Evolutionary conservation across 2,797 vertebrate species (phyloP).

Genomic region (Bucorvus abyssinicus): DNA sequence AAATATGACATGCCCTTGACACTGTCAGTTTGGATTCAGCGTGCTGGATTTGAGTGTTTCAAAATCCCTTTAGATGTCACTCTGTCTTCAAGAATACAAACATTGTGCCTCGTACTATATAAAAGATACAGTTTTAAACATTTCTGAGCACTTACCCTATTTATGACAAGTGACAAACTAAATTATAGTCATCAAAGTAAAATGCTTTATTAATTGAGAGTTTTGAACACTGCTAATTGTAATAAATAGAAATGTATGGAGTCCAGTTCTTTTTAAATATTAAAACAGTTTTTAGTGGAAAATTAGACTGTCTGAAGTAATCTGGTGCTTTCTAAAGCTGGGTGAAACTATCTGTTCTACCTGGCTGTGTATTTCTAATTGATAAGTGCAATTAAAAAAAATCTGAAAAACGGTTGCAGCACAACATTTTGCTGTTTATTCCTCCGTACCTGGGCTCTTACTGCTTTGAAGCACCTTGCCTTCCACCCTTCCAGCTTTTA

Average conservation of each 20-base stretch:
- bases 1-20: conserved; percentile 90
- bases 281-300: neutral
- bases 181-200: conserved; percentile 51
- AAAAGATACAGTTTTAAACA: conserved; percentile 17
- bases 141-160: conserved; percentile 1
- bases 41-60: conserved; percentile 72
- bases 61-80: conserved; percentile 98
- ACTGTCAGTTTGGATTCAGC: conserved; percentile 79
- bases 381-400: neutral
- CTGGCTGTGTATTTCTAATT: neutral
- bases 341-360: neutral
- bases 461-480: neutral
- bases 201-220: conserved; percentile 57
- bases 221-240: conserved; percentile 45
- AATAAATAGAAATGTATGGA: conserved; percentile 34
- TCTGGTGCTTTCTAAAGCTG: neutral
- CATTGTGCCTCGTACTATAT: neutral
- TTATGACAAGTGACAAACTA: conserved; percentile 62
- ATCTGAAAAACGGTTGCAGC: neutral
- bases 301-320: neutral
- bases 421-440: neutral
- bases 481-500: neutral
- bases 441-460: neutral
- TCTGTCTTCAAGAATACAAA: conserved; percentile 91
- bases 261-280: conserved; percentile 32